A percentile compares a stretch with the other conserved stretches of the same genome.
Evolutionary conservation across 2,888 invertebrate genomes (phyloP).

Genomic region (Ypsolopha scabrella): DNA sequence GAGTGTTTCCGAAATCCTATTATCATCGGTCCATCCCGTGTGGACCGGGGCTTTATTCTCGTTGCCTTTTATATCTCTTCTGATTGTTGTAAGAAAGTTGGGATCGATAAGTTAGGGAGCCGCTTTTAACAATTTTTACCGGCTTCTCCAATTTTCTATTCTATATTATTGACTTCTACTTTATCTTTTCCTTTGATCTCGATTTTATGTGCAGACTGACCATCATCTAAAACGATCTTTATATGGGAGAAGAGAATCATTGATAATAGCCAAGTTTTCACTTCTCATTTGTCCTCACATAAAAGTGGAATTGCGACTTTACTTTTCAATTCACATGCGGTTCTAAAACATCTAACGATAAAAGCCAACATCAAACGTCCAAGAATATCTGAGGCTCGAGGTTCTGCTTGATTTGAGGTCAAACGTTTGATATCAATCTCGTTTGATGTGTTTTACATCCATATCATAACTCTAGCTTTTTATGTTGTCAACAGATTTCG

Average conservation of each 20-base stretch:
- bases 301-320: background rate
- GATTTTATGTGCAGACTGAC: too few species aligned
- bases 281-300: background rate
- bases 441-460: conserved; percentile 52
- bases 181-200: too few species aligned
- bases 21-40: conserved; percentile 23
- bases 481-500: conserved; percentile 5
- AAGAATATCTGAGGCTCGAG: conserved; percentile 5
- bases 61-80: conserved; percentile 7
- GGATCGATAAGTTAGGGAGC: background rate
- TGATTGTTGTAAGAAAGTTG: background rate
- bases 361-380: background rate
- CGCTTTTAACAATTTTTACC: background rate
- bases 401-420: conserved; percentile 50
- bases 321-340: background rate
- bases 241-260: too few species aligned
- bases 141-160: too few species aligned
- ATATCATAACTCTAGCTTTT: conserved; percentile 18
- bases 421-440: conserved; percentile 42
- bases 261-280: background rate
- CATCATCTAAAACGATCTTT: too few species aligned
- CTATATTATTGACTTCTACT: too few species aligned
- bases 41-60: conserved; percentile 19
- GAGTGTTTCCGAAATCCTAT: conserved; percentile 33
- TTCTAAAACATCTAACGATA: conserved; percentile 37